Conservation (phyloP, 1,140 invertebrate genomes). For the Euura lappo region DNA sequence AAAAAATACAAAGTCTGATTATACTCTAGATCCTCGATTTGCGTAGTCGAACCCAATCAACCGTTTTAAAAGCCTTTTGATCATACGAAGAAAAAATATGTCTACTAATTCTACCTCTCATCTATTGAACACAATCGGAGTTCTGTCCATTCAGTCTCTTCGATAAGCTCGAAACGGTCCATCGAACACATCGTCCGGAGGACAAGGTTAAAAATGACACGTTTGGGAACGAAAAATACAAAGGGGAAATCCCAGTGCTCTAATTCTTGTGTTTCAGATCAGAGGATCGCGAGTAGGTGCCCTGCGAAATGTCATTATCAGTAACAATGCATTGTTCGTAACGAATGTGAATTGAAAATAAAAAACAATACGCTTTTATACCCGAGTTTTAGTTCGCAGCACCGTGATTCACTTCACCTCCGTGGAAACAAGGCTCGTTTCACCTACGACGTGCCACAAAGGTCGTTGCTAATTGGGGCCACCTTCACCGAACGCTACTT, state of each 20-base stretch:
- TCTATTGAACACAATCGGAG: too few relatives aligned
- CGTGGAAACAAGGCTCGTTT: neutral
- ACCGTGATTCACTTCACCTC: neutral
- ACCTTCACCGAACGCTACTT: constrained; percentile 6
- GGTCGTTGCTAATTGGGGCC: constrained; percentile 6
- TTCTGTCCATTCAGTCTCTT: too few relatives aligned
- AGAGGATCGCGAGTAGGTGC: neutral
- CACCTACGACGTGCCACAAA: constrained; percentile 1
- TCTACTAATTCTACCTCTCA: too few relatives aligned
- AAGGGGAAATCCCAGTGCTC: neutral
- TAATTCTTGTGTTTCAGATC: neutral
- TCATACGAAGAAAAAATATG: too few relatives aligned
- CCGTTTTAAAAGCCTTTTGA: too few relatives aligned
- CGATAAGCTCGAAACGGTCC: too few relatives aligned
- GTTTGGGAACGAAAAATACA: too few relatives aligned
- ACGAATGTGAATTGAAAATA: neutral
- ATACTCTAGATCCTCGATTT: neutral
- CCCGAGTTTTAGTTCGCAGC: neutral
- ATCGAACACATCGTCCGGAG: too few relatives aligned
- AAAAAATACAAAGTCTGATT: neutral
- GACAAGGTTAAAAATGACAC: too few relatives aligned
- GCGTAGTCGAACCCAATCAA: neutral
- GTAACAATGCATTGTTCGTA: neutral
- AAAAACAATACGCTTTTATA: neutral
- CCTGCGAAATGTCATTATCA: neutral